These are phyloP conservation scores for Dinoponera quadriceps DNA, from an alignment of 1,140 invertebrate genomes.

Conservation along the genomic window DNA sequence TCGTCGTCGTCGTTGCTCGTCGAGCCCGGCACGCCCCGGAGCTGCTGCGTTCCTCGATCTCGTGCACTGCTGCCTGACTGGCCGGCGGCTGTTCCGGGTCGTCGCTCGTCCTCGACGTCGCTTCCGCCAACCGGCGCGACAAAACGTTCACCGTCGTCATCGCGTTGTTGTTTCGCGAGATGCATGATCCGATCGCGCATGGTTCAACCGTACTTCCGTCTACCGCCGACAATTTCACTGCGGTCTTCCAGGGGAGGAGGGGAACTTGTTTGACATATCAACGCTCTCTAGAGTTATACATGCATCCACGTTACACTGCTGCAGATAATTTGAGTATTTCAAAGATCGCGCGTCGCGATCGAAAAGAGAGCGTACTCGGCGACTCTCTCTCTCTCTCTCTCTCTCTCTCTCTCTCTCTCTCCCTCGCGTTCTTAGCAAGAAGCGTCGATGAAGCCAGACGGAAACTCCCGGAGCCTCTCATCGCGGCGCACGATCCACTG, in stretches of 20 bases:
- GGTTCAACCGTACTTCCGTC: conserved; percentile 44
- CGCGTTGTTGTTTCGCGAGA: conserved; percentile 28
- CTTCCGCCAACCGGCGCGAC: not conserved
- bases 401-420: too few species aligned
- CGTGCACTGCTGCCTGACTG: conserved; percentile 6
- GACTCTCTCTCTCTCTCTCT: too few species aligned
- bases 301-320: too few species aligned
- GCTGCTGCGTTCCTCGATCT: conserved; percentile 62
- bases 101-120: not conserved
- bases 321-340: too few species aligned
- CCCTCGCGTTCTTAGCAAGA: not conserved
- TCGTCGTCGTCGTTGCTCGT: conserved; percentile 62
- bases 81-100: not conserved
- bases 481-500: not conserved
- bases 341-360: too few species aligned
- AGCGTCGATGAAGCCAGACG: too few species aligned
- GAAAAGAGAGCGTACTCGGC: too few species aligned
- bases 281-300: too few species aligned
- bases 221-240: conserved; percentile 36
- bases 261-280: not conserved
- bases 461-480: not conserved
- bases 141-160: not conserved
- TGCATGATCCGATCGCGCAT: conserved; percentile 40
- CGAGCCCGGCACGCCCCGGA: conserved; percentile 58
- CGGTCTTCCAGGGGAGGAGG: not conserved